Base-by-base conservation (phyloP, 2,888 invertebrate genomes). In the Drosophila colorata region DNA sequence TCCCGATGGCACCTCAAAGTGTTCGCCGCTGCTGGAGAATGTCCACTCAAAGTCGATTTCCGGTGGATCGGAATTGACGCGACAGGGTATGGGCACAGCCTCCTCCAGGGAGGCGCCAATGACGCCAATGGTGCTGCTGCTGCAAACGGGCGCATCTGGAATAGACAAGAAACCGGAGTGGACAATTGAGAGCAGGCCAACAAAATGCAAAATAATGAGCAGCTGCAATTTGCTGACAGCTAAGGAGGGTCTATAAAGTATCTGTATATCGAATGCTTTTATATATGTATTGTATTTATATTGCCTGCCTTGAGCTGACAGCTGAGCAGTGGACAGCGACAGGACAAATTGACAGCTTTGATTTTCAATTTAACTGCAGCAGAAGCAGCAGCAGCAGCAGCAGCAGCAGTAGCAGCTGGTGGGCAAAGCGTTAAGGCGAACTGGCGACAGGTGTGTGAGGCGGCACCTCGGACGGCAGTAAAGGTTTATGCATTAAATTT, bases 11-110 rank as follows among this genome's bases (percentile, higher is more conserved):
- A 96, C 96, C 86, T 96, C 96, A 76, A 96, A 95, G 89, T 96
- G 96, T 90, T 97, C 97, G 13, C 97, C 97, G 84, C 97, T 97
- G 91, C 97, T 97, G 91, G 97, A 97, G 92, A 97, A 97, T 89
- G 97, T 96, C 97, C 97, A 97, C 84, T 96, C 95, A 92, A 97
- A 97, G 60, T 95, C 95, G 76, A 97, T 96, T 87, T 96, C 96
- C 68, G 95, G 95, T 0, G 97, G 97, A 92, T 97, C 97, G 31
- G 97, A 97, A 28, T 97, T 96, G 65, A 97, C 97, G 76, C 97
- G 96, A 91, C 97, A 97, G n/a, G 95, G 94, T 64, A 97, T 95
- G 70, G 95, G 95, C 69, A 97, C 93, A 2, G 95, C 94, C 90
- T 98, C 98, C 90, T 97, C 97, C 78, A 97, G 93, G 56, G 97